Percentiles rank a stretch among this genome's conserved stretches.
These are phyloP conservation scores for Lacerta bilineata DNA, from an alignment of 2,797 vertebrate genomes.

Conservation along the genomic window DNA sequence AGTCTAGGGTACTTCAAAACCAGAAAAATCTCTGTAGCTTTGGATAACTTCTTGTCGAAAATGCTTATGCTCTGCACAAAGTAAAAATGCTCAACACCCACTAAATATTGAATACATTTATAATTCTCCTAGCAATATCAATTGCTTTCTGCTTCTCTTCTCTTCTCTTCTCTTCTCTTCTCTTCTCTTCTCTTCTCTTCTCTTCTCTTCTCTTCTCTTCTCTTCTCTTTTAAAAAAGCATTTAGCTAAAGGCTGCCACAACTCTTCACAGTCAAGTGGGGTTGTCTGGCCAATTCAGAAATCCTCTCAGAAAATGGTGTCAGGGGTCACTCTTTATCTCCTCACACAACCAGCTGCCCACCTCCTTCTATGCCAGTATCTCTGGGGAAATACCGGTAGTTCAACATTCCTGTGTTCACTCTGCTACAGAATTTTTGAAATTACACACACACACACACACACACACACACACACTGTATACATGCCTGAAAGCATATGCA, in stretches of 20 bases:
- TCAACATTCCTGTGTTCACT: background rate
- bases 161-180: too few species aligned
- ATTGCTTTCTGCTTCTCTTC: background rate
- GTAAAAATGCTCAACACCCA: background rate
- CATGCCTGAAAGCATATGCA: background rate
- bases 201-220: too few species aligned
- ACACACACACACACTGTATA: too few species aligned
- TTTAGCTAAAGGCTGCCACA: background rate
- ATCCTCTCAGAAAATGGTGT: constrained; percentile 12
- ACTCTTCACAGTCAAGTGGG: background rate
- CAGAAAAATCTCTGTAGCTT: constrained; percentile 2
- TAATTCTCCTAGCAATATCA: background rate
- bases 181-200: too few species aligned
- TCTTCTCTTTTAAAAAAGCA: background rate
- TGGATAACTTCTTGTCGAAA: background rate
- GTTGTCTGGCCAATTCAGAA: background rate
- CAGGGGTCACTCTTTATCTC: constrained; percentile 8
- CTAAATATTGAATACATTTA: constrained; percentile 10
- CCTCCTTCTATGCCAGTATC: background rate
- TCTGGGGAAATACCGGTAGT: background rate
- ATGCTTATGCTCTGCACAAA: background rate
- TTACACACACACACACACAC: too few species aligned
- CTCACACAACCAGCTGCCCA: constrained; percentile 7
- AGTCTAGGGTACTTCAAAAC: constrained; percentile 9
- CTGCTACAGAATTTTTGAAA: background rate